Evolutionary conservation across 2,888 invertebrate species (phyloP).

Genomic region (Synanthedon andrenaeformis): DNA sequence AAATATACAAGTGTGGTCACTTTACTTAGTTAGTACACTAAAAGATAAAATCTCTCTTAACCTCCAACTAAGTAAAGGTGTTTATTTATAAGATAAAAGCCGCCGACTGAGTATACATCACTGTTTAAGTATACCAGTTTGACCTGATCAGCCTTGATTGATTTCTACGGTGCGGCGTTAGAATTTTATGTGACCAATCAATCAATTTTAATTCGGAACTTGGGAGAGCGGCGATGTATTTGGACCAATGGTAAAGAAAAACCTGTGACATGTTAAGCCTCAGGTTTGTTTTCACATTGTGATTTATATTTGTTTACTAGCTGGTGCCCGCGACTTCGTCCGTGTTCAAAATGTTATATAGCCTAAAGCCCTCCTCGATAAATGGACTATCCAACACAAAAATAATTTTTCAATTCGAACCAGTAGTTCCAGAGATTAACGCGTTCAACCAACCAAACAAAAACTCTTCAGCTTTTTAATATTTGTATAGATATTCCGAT

Average conservation of each 20-base stretch:
- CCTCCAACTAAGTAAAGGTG: constrained; percentile 11
- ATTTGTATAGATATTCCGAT: too few species aligned
- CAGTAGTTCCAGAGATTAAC: too few species aligned
- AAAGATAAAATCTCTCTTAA: background rate
- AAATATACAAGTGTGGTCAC: too few species aligned
- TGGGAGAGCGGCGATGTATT: constrained; percentile 14
- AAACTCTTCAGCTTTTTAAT: too few species aligned
- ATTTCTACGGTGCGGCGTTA: constrained; percentile 44
- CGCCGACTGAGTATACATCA: constrained; percentile 31
- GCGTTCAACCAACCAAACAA: too few species aligned
- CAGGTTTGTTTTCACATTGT: background rate
- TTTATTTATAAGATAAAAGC: constrained; percentile 29
- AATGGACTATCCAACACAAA: too few species aligned
- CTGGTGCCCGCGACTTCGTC: too few species aligned
- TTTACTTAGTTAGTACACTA: background rate
- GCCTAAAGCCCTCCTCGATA: too few species aligned
- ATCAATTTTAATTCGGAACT: constrained; percentile 53
- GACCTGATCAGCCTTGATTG: constrained; percentile 39
- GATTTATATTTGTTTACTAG: too few species aligned
- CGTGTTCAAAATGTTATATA: too few species aligned
- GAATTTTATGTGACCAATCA: constrained; percentile 60
- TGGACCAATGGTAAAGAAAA: background rate
- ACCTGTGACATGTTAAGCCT: too few species aligned
- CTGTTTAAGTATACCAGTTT: constrained; percentile 24
- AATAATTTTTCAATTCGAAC: too few species aligned